Base-by-base conservation (phyloP, 2,797 vertebrate species). In the Serranus cabrilla region DNA sequence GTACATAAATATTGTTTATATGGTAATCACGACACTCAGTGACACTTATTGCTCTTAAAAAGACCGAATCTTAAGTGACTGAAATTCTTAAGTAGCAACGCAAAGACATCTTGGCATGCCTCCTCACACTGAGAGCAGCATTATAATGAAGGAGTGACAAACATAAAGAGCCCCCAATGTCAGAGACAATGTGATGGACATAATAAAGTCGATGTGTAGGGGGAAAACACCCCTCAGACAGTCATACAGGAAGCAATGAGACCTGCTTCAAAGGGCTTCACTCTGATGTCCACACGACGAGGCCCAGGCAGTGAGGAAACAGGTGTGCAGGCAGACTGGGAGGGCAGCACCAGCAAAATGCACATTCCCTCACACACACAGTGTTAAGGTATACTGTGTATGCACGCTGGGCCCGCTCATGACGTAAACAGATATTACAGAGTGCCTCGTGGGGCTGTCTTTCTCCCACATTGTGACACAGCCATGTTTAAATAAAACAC, bases 181-280 rank as follows among this genome's bases (percentile, higher is more conserved):
- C 80, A 81, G 79, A 84, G 77, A 89, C 85, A 89, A 88, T 81
- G 78, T 82, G 77, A 91, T 58, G 74, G 87, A 83, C 84, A 87
- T 86, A 87, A 91, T 87, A 78, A 87, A 87, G 81, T 85, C 43
- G 66, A 62, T 57, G 81, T 52, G 79, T 52, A 67, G 81, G 71
- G 66, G 67, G 59, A 62, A 60, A 69, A 80, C 79, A 62, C 87
- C 89, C 84, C 83, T 86, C 87, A 83, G 89, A 86, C 90, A 89
- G 90, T 91, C 91, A 94, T 95, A 91, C 93, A 95, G 95, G 95
- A 95, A 95, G 93, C 92, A 96, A 95, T 95, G 93, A 93, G 92
- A 88, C 79, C 81, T 88, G 90, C 93, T 94, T 95, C 93, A 94
- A 95, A 95, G 91, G 74, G 69, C 71, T 90, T 87, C 69, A 76